These are phyloP conservation scores for Phymorhynchus buccinoides DNA, from an alignment of 1,140 invertebrate species.

Conservation along the genomic window DNA sequence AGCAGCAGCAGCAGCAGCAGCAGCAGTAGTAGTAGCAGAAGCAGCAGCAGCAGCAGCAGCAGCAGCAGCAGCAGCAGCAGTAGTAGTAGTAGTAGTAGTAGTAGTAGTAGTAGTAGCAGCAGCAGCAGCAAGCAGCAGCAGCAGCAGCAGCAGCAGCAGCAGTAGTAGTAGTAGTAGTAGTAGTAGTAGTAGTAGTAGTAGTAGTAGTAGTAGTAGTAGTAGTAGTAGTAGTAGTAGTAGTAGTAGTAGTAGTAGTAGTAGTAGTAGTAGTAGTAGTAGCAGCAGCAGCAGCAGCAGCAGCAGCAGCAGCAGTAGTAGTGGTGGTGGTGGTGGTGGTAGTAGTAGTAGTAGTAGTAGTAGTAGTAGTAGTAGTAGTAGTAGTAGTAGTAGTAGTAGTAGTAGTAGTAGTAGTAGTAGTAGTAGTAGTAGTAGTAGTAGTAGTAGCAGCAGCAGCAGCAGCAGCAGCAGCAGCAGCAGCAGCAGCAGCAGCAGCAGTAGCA, in stretches of 20 bases:
- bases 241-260: conserved; percentile 17
- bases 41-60: not conserved
- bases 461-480: not conserved
- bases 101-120: not conserved
- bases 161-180: not conserved
- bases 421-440: conserved; percentile 17
- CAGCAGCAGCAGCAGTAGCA: too few species aligned
- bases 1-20: not conserved
- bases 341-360: not conserved
- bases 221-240: conserved; percentile 16
- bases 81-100: not conserved
- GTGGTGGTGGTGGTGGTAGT: not conserved
- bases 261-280: conserved; percentile 11
- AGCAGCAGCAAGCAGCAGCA: too few species aligned
- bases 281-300: not conserved
- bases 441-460: not conserved
- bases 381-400: conserved; percentile 16
- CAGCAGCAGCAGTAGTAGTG: not conserved
- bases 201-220: conserved; percentile 12
- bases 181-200: not conserved
- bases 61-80: not conserved
- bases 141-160: not conserved
- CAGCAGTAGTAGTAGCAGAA: too few species aligned
- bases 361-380: conserved; percentile 12
- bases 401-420: conserved; percentile 16